Evolutionary conservation across 2,888 invertebrate genomes (phyloP).

Genomic region (Dynastes tityus): DNA sequence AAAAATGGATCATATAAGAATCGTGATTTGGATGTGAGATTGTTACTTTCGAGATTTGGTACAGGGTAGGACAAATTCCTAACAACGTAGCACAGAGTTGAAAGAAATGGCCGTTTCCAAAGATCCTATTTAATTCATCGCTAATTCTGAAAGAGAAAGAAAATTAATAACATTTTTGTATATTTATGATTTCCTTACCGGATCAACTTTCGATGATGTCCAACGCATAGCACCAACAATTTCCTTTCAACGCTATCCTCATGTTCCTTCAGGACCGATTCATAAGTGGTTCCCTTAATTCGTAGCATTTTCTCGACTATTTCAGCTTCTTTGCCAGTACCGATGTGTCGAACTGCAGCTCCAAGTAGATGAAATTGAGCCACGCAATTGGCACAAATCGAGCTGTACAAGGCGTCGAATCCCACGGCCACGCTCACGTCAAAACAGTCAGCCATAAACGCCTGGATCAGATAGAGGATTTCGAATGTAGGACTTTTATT

Average conservation of each 20-base stretch:
- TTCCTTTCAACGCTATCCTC: constrained; percentile 20
- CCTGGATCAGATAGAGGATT: constrained; percentile 53
- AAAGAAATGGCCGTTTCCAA: constrained; percentile 52
- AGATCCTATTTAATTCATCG: constrained; percentile 53
- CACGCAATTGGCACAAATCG: constrained; percentile 52
- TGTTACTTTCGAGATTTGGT: constrained; percentile 47
- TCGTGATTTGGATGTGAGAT: background rate
- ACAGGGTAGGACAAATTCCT: constrained; percentile 55
- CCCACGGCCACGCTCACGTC: constrained; percentile 50
- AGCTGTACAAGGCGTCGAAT: constrained; percentile 54
- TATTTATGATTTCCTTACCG: constrained; percentile 34
- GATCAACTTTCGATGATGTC: constrained; percentile 54
- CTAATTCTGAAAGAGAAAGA: constrained; percentile 47
- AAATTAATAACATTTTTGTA: no score
- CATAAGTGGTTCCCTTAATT: constrained; percentile 33
- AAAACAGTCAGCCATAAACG: constrained; percentile 50
- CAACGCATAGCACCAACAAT: constrained; percentile 51
- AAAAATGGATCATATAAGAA: background rate
- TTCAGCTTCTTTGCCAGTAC: constrained; percentile 46
- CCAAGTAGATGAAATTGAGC: constrained; percentile 54
- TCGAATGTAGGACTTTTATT: constrained; percentile 50
- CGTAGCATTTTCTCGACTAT: constrained; percentile 27
- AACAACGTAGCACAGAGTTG: constrained; percentile 54
- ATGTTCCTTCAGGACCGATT: background rate
- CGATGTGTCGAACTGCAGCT: constrained; percentile 45